Base-by-base conservation (phyloP, 2,113 vertebrate genomes). In the Coracopsis vasa region DNA sequence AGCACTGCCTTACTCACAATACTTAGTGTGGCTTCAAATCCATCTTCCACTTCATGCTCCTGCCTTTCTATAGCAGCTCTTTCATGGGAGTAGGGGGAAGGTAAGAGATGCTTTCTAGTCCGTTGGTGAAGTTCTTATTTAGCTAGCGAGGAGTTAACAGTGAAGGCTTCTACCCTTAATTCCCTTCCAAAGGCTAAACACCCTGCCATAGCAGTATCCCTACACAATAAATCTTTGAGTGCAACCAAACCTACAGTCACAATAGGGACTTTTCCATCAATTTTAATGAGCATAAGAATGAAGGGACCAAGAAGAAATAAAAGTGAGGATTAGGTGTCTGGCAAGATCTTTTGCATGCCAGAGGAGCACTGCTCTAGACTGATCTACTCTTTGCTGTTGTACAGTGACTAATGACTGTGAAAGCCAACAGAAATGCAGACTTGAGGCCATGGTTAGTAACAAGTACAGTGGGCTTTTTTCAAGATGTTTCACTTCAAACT, bases 391-490 rank as follows among this genome's bases (percentile, higher is more conserved):
- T 82, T 94, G 86, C 92, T 82, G n/a, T 20, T 7, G 10, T 95
- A 37, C 82, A 91, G 84, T 90, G 87, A 86, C 81, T 94, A 93
- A 96, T 92, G 88, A 85, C 88, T 91, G 41, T 96, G 83, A 90
- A 95, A 96, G 81, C 65, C 9, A 80, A 94, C 82, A 97, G 62
- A 89, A 95, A 91, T 79, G 67, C 92, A 92, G 66, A 94, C 89
- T 84, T n/a, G 58, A 95, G 73, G 70, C 94, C 83, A 82, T 27
- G 62, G 88, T 94, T 90, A 15, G 2, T 86, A 80, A 95, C 61
- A 90, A 94, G 78, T 94, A 94, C 83, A 94, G 86, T 95, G 89
- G 78, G 62, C 85, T 94, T 94, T 96, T 96, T 97, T 94, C 87
- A 86, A 96, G 94, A 86, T 86, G 90, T 96, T 92, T 97, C 73